Evolutionary conservation across 2,113 vertebrate genomes (phyloP).

Genomic region (Chamaetylas fuelleborni): DNA sequence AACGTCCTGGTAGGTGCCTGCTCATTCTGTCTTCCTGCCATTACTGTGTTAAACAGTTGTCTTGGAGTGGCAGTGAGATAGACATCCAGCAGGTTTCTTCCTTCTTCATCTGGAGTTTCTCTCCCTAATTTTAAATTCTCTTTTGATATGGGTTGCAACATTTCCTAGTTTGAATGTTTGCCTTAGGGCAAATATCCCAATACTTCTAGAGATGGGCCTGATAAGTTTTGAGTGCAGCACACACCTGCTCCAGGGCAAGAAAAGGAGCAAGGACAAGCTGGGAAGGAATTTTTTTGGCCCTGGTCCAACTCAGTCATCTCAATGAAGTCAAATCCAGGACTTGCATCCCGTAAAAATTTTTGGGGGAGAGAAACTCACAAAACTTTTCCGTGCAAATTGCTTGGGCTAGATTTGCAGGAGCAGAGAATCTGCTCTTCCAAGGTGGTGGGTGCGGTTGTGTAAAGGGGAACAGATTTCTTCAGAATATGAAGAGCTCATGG

Average conservation of each 20-base stretch:
- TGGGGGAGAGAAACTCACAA: not conserved
- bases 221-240: not conserved
- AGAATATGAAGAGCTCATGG: not conserved
- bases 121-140: not conserved
- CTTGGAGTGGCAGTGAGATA: not conserved
- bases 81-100: not conserved
- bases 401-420: not conserved
- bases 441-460: rapidly evolving
- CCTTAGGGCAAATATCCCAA: not conserved
- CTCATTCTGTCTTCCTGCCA: not conserved
- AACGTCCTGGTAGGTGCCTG: not conserved
- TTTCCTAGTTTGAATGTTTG: not conserved
- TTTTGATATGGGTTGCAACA: not conserved
- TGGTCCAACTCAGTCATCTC: not conserved
- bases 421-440: not conserved
- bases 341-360: not conserved
- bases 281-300: not conserved
- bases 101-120: not conserved
- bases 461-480: not conserved
- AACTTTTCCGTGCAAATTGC: not conserved
- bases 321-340: not conserved
- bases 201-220: not conserved
- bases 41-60: not conserved
- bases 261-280: not conserved
- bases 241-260: not conserved